Conservation (phyloP, 2,888 invertebrate genomes). For the Physocephala rufipes region DNA sequence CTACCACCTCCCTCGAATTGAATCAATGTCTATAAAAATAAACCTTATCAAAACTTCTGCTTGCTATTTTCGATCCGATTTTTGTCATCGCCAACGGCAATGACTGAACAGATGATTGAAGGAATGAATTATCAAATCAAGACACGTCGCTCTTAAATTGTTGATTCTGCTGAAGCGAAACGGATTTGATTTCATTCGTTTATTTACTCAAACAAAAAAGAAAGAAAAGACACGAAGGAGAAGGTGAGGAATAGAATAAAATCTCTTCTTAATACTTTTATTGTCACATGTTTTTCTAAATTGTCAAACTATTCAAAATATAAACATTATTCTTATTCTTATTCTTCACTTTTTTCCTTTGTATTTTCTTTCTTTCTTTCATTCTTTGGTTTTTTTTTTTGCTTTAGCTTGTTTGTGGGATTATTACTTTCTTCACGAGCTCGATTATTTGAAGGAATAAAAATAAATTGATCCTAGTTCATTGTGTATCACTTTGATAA, state of each 20-base stretch:
- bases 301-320: background rate
- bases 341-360: conserved; percentile 45
- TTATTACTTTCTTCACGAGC: conserved; percentile 41
- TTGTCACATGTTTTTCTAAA: conserved; percentile 7
- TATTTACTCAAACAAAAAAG: background rate
- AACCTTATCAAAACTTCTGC: no score
- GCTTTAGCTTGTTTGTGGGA: conserved; percentile 33
- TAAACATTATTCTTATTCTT: no score
- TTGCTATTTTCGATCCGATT: no score
- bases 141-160: conserved; percentile 32
- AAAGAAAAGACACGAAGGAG: no score
- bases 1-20: no score
- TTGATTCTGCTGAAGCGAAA: conserved; percentile 17
- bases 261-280: background rate
- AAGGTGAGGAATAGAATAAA: no score
- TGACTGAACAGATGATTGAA: background rate
- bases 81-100: background rate
- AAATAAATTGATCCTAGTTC: no score
- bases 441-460: no score
- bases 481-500: no score
- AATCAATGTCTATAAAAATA: no score
- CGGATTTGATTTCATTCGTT: conserved; percentile 2
- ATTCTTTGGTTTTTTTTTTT: conserved; percentile 45
- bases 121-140: conserved; percentile 30
- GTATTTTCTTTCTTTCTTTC: no score